Base-by-base conservation (phyloP, 2,113 vertebrate genomes). In the Zosterops borbonicus region DNA sequence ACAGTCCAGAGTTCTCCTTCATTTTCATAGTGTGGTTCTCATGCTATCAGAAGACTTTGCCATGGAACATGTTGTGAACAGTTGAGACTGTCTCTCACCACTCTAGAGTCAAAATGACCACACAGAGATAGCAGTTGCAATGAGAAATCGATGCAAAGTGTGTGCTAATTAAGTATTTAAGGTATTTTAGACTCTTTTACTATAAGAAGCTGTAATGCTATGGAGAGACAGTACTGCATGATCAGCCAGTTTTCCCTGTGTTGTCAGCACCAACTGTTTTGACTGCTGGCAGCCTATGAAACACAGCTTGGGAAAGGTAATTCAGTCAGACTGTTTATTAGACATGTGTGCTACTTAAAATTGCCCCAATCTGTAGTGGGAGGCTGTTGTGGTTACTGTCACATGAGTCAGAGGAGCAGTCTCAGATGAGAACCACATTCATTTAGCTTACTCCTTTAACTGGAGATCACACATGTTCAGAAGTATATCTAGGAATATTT, bases 341-440 rank as follows among this genome's bases (percentile, higher is more conserved):
- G 35, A 63, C 75, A 14, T 24, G 44, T 77, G 29, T 52, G 87
- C 90, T 97, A 86, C 85, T 95, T 93, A 74, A 87, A 95, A 89
- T 82, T 95, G 82, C 67, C 24, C 24, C 60, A 0, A 44, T 84
- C 92, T 87, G 67, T 74, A 47, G 75, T 59, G 41, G 50, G 63
- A 95, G 55, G 68, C 71, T 94, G 33, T 59, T 94, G 78, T 62
- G 50, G 70, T 95, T 92, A 47, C 63, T 88, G 87, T n/a, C 70
- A 85, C 29, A 56, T 89, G 91, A 95, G 71, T 95, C 90, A 95
- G 59, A 92, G 62, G 21, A 92, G 15, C 11, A 37, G 13, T 12
- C 29, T 87, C 62, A 69, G 53, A 96, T 90, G 90, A 91, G 37
- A 96, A 70, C 79, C 67, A 59, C 46, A 28, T 42, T 85, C 33